Evolutionary conservation across 2,113 vertebrate genomes (phyloP).

Genomic region (Bos javanicus): DNA sequence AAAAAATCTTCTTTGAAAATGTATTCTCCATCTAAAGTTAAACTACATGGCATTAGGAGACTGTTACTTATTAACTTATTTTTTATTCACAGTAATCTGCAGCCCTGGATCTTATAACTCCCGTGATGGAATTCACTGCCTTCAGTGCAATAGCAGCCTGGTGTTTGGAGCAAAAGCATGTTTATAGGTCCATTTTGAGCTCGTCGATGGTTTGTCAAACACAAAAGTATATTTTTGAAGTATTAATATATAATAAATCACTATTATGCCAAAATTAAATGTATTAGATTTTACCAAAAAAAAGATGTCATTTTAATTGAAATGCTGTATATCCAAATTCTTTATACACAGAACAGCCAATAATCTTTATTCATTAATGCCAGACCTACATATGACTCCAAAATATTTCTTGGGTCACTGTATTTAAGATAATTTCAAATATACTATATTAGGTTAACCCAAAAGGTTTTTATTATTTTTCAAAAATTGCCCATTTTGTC

Average conservation of each 20-base stretch:
- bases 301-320: conserved; percentile 51
- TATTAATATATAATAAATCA: conserved; percentile 58
- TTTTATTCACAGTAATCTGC: conserved; percentile 66
- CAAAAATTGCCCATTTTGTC: not conserved
- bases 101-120: conserved; percentile 77
- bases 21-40: not conserved
- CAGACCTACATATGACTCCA: not conserved
- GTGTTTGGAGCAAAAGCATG: conserved; percentile 62
- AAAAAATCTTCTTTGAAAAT: not conserved
- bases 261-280: conserved; percentile 57
- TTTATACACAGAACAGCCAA: not conserved
- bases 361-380: not conserved
- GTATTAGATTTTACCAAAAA: conserved; percentile 34
- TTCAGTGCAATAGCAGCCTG: conserved; percentile 62
- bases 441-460: not conserved
- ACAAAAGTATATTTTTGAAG: not conserved
- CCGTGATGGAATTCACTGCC: conserved; percentile 64
- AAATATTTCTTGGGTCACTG: not conserved
- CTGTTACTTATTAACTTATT: not conserved
- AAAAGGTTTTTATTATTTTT: not conserved
- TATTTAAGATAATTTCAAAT: not conserved
- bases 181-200: conserved; percentile 5
- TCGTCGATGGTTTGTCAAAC: not conserved
- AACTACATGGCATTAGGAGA: not conserved
- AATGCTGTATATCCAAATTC: not conserved